Evolutionary conservation across 2,888 invertebrate genomes (phyloP), one percentile per base, ranked within the genome.

Genomic region (Diadromus collaris): DNA sequence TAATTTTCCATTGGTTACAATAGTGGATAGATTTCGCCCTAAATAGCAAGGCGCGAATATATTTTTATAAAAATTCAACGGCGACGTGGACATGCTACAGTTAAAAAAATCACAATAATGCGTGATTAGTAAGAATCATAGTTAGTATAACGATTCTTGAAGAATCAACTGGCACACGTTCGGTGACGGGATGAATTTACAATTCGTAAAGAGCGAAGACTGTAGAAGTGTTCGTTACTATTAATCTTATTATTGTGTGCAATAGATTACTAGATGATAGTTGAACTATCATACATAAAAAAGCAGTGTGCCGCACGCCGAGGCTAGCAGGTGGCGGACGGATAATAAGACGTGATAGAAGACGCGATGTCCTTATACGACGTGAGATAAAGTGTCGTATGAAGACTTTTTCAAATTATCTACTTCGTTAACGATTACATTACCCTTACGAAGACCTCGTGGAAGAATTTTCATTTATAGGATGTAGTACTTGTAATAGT

Each of bases 321-420:
- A 58, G 56, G 63, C 68, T 48, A 51, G 54, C 74, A 75, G 80
- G 75, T 75, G 78, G 76, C 86, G 87, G 86, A 86, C 86, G 86
- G 85, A 87, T 85, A 83, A 87, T 85, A 83, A 80, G 75, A 80
- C 64, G 76, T 74, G 77, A 80, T 71, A 73, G 67, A 80, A 76
- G 81, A n/a, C n/a, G n/a, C n/a, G n/a, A n/a, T n/a, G n/a, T n/a
- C 83, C 73, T 82, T 73, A 80, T 75, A 64, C 48, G 79, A 85
- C 84, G 84, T 83, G 81, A 84, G 83, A 80, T 78, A 81, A 75
- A 80, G 70, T 81, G 34, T 71, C 51, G 67, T 56, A 54, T 29
- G 61, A 58, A 70, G 27, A n/a, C 19, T 44, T 21, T 34, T 56
- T 29, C 13, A 56, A 29, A 21, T 65, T 2, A 44, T n/a, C 29